These are phyloP conservation scores for Molorchus minor DNA, from an alignment of 2,888 invertebrate species.

Conservation along the genomic window DNA sequence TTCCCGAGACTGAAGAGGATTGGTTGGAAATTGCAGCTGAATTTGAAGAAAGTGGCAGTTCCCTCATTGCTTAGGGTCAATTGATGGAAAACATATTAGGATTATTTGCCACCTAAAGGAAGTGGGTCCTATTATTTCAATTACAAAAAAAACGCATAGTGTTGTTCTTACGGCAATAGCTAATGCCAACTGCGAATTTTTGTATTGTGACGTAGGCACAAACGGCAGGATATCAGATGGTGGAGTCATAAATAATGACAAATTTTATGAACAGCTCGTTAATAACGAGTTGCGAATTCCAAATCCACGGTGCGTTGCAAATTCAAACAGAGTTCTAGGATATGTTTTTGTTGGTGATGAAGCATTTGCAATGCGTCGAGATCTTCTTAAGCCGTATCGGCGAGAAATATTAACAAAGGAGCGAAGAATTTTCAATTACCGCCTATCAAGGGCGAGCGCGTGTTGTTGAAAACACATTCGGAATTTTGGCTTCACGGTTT, in stretches of 20 bases:
- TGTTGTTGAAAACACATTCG: conserved; percentile 42
- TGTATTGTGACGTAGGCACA: conserved; percentile 39
- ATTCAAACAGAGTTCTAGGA: conserved; percentile 8
- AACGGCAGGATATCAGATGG: conserved; percentile 45
- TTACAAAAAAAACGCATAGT: conserved; percentile 43
- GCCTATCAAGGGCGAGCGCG: conserved; percentile 38
- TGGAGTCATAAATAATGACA: conserved; percentile 39
- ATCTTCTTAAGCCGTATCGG: conserved; percentile 36
- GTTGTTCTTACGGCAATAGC: conserved; percentile 36
- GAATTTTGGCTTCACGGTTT: conserved; percentile 46
- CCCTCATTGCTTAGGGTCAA: conserved; percentile 22
- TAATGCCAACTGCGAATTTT: conserved; percentile 42
- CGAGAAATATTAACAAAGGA: conserved; percentile 12
- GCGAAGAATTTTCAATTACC: conserved; percentile 20
- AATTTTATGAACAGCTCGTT: conserved; percentile 35
- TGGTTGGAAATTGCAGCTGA: conserved; percentile 23
- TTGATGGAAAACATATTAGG: conserved; percentile 3
- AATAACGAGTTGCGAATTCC: conserved; percentile 17
- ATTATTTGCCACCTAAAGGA: conserved; percentile 36
- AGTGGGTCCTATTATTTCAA: conserved; percentile 46
- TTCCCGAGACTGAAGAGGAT: conserved; percentile 10
- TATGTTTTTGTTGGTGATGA: conserved; percentile 45
- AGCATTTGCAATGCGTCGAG: conserved; percentile 36
- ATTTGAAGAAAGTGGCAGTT: conserved; percentile 43
- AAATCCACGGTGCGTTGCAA: background rate